Evolutionary conservation across 2,888 invertebrate genomes (phyloP).

Genomic region (Embidobia sp.): DNA sequence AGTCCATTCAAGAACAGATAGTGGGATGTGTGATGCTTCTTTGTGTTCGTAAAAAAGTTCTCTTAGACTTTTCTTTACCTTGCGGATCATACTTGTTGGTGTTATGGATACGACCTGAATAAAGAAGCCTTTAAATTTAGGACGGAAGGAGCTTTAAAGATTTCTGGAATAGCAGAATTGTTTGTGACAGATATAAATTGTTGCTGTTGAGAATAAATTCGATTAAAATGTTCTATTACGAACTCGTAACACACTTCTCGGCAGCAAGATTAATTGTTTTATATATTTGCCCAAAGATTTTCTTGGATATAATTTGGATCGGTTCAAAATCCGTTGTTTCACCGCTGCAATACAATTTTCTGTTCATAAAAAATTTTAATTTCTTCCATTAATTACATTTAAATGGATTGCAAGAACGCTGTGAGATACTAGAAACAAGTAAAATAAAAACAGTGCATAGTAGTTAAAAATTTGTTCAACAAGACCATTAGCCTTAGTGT

Average conservation of each 20-base stretch:
- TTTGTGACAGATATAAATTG: conserved; percentile 61
- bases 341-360: background rate
- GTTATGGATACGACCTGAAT: conserved; percentile 48
- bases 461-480: too few species aligned
- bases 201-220: conserved; percentile 50
- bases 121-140: conserved; percentile 54
- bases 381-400: too few species aligned
- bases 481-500: background rate
- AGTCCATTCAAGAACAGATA: conserved; percentile 45
- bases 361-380: too few species aligned
- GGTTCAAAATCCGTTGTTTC: background rate
- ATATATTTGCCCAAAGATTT: conserved; percentile 27
- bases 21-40: conserved; percentile 35
- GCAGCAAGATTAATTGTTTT: conserved; percentile 46
- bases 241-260: conserved; percentile 26
- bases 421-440: too few species aligned
- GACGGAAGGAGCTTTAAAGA: conserved; percentile 55
- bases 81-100: conserved; percentile 34
- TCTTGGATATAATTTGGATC: conserved; percentile 11
- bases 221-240: conserved; percentile 56
- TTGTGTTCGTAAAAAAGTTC: too few species aligned
- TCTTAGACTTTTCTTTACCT: conserved; percentile 58
- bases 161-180: conserved; percentile 42
- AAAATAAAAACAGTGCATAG: too few species aligned
- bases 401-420: too few species aligned